These are phyloP conservation scores for Morus bassanus DNA, from an alignment of 2,797 vertebrate species.

Conservation along the genomic window DNA sequence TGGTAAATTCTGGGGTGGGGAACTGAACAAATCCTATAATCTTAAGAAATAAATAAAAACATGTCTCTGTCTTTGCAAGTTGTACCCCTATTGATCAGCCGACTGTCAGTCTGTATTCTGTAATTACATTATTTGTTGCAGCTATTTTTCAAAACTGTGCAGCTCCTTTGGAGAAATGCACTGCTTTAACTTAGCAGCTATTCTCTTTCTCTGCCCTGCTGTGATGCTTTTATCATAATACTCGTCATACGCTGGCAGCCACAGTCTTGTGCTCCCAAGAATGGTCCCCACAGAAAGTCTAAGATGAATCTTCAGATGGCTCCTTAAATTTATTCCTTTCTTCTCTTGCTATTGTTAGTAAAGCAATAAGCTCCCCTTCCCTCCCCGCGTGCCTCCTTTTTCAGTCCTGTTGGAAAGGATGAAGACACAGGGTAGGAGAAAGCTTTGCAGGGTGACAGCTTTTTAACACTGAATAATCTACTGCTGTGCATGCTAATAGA, in stretches of 20 bases:
- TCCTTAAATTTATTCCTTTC: conserved; percentile 35
- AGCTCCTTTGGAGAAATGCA: conserved; percentile 5
- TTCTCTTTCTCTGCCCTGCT: conserved; percentile 31
- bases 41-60: not conserved
- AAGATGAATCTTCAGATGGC: conserved; percentile 18
- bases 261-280: conserved; percentile 33
- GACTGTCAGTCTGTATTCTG: not conserved
- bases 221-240: conserved; percentile 47
- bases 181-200: conserved; percentile 9
- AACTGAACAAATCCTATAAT: not conserved
- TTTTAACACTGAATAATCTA: conserved; percentile 36
- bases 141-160: conserved; percentile 19
- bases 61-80: not conserved
- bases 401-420: not conserved
- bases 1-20: not conserved
- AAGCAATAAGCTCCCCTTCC: not conserved
- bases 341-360: not conserved
- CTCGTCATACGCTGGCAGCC: not conserved
- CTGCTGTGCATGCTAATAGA: conserved; percentile 25
- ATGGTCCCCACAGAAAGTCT: conserved; percentile 11
- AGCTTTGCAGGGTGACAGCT: conserved; percentile 14
- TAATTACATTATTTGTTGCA: conserved; percentile 27
- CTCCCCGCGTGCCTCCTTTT: not conserved
- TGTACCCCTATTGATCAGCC: not conserved
- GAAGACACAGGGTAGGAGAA: not conserved